These are phyloP conservation scores for Camptogramma bilineatum DNA, from an alignment of 2,888 invertebrate genomes.

Conservation along the genomic window DNA sequence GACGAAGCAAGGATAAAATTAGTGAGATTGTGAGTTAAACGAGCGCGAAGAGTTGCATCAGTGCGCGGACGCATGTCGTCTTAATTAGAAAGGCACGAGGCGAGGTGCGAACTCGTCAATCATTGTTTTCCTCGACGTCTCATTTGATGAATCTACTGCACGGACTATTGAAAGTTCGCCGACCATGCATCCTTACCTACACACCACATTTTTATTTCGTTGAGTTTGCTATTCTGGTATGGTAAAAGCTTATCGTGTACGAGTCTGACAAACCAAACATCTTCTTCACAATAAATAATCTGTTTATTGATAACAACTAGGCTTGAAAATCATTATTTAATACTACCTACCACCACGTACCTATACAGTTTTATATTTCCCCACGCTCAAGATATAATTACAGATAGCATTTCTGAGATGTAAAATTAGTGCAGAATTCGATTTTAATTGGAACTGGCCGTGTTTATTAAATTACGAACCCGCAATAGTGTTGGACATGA, in stretches of 20 bases:
- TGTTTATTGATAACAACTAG: neutral
- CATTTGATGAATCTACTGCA: conserved; percentile 70
- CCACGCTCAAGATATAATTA: conserved; percentile 16
- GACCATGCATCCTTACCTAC: conserved; percentile 65
- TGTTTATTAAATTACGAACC: conserved; percentile 43
- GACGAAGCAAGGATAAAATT: conserved; percentile 54
- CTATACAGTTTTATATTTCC: conserved; percentile 10
- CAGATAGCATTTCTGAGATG: conserved; percentile 15
- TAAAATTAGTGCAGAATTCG: conserved; percentile 27
- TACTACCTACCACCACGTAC: neutral
- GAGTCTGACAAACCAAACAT: neutral
- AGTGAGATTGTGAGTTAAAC: conserved; percentile 66
- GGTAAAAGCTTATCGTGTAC: neutral
- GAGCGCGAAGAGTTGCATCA: conserved; percentile 68
- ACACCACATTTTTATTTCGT: conserved; percentile 24
- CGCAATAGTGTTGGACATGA: conserved; percentile 51
- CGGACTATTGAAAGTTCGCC: conserved; percentile 67
- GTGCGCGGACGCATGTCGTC: conserved; percentile 79
- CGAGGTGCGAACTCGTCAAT: conserved; percentile 84
- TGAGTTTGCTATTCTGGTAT: conserved; percentile 10
- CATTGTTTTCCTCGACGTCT: conserved; percentile 74
- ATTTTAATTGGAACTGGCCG: conserved; percentile 31
- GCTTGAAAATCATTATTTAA: neutral
- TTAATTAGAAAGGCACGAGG: conserved; percentile 78
- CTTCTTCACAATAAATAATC: too few relatives aligned